These are phyloP conservation scores for Lepidotrigona ventralis DNA, from an alignment of 1,140 invertebrate species.

Conservation along the genomic window DNA sequence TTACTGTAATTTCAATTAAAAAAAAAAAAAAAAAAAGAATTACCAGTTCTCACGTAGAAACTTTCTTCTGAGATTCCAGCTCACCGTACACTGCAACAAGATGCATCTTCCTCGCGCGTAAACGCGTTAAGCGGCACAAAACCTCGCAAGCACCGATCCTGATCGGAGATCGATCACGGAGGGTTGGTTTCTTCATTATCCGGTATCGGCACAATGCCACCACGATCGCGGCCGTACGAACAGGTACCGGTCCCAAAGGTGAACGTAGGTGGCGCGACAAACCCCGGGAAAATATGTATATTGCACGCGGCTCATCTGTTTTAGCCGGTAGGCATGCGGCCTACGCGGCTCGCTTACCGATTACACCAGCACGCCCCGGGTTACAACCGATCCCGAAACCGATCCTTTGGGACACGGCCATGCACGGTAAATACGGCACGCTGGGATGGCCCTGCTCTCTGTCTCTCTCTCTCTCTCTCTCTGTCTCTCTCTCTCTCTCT, in stretches of 20 bases:
- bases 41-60: not conserved
- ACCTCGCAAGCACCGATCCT: not conserved
- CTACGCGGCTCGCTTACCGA: conserved; percentile 2
- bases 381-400: conserved; percentile 29
- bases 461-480: too few relatives aligned
- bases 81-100: not conserved
- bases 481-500: too few relatives aligned
- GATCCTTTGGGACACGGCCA: conserved; percentile 23
- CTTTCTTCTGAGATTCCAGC: not conserved
- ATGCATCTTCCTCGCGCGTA: too few relatives aligned
- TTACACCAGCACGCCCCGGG: conserved; percentile 26
- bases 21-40: too few relatives aligned
- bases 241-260: conserved; percentile 33
- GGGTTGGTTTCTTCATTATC: not conserved
- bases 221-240: not conserved
- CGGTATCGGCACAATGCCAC: conserved; percentile 1
- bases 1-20: too few relatives aligned
- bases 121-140: not conserved
- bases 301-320: conserved; percentile 59
- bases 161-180: not conserved
- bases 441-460: not conserved
- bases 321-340: conserved; percentile 44
- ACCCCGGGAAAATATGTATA: conserved; percentile 63
- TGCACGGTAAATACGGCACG: conserved; percentile 59
- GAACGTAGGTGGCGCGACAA: conserved; percentile 46